Conservation (phyloP, 2,888 invertebrate genomes). For the Drosophila multiciliata region DNA sequence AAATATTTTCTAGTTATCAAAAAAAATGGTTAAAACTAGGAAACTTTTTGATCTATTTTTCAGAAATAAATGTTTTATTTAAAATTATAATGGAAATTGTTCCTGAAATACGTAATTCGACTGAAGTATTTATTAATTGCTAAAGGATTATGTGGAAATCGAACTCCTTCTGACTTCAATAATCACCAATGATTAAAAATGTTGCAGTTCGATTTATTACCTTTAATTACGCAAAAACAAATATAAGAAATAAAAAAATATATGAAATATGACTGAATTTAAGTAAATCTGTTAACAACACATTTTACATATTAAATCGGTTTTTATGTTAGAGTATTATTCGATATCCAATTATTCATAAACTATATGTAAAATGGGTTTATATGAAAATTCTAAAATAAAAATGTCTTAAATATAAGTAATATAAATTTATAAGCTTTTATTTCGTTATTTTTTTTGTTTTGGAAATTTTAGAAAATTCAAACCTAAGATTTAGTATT, state of each 20-base stretch:
- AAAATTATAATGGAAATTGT: conserved; percentile 74
- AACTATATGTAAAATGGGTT: background rate
- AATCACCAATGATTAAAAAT: background rate
- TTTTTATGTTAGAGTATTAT: background rate
- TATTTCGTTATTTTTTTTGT: background rate
- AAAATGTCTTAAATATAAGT: background rate
- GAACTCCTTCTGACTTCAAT: background rate
- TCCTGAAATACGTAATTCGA: conserved; percentile 27
- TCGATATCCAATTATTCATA: background rate
- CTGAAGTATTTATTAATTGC: conserved; percentile 61
- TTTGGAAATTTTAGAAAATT: background rate
- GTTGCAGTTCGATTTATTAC: background rate
- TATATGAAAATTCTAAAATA: background rate
- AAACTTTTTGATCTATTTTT: background rate
- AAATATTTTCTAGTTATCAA: background rate
- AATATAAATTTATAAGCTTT: background rate
- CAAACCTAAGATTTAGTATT: background rate
- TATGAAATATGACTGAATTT: no score
- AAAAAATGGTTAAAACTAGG: background rate
- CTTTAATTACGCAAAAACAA: no score
- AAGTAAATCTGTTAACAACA: no score
- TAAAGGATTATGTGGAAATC: background rate
- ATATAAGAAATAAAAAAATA: no score
- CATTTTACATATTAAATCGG: no score
- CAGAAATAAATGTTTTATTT: conserved; percentile 40